Percentiles rank a stretch among this genome's conserved stretches.
These are phyloP conservation scores for Glossophaga mutica DNA, from an alignment of 2,797 vertebrate genomes.

Conservation along the genomic window DNA sequence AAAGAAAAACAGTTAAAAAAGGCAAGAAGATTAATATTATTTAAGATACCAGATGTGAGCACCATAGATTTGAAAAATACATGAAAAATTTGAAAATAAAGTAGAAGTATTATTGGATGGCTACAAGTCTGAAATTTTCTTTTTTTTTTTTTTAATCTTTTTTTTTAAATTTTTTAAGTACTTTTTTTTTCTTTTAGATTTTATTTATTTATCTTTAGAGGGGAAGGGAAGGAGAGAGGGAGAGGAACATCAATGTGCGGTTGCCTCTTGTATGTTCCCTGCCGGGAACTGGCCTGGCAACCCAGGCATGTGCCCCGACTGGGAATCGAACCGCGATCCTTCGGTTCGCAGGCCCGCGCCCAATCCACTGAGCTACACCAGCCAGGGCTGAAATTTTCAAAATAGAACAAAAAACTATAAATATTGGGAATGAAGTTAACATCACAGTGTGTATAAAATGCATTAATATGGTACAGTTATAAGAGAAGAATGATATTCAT, in stretches of 20 bases:
- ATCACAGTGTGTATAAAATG: neutral
- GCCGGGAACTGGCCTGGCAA: no score
- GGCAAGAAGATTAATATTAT: neutral
- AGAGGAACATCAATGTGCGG: no score
- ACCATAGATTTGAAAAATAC: neutral
- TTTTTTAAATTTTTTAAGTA: no score
- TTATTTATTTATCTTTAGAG: no score
- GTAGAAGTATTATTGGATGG: neutral
- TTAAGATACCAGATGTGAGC: neutral
- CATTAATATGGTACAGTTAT: neutral
- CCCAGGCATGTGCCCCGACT: no score
- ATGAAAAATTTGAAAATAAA: neutral
- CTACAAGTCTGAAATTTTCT: neutral
- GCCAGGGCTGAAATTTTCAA: neutral
- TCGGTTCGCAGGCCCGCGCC: no score
- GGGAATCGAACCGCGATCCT: no score
- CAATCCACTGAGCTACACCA: no score
- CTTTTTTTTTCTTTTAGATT: no score
- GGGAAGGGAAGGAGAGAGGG: no score
- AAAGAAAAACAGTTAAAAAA: neutral
- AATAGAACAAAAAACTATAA: neutral
- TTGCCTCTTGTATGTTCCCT: no score
- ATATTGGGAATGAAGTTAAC: neutral
- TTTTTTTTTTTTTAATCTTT: no score
- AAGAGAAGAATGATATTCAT: neutral